Evolutionary conservation across 1,140 invertebrate species (phyloP).

Genomic region (Maniola jurtina): DNA sequence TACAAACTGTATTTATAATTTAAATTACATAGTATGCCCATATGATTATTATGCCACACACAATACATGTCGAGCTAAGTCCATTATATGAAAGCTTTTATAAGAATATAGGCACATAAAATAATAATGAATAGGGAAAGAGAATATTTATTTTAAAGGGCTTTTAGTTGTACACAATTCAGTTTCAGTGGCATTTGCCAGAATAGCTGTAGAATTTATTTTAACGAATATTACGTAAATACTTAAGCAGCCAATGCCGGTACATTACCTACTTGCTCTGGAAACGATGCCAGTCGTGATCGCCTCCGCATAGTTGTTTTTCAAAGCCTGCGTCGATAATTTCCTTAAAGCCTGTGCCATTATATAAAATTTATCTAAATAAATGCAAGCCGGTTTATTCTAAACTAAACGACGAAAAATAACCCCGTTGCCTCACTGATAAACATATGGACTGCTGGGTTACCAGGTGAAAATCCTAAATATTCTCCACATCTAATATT

Average conservation of each 20-base stretch:
- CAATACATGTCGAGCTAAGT: too few relatives aligned
- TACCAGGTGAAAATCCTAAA: background rate
- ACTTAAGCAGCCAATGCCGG: conserved; percentile 40
- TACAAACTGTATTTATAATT: too few relatives aligned
- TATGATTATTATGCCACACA: too few relatives aligned
- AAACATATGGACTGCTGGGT: background rate
- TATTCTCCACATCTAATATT: background rate
- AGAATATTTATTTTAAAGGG: background rate
- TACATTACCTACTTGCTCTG: conserved; percentile 60
- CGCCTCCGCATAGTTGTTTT: conserved; percentile 59
- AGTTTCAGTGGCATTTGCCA: background rate
- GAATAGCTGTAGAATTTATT: conserved; percentile 1
- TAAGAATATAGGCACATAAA: too few relatives aligned
- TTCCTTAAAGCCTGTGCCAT: conserved; percentile 55
- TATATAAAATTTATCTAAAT: background rate
- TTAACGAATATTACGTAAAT: conserved; percentile 55
- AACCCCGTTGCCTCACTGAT: too few relatives aligned
- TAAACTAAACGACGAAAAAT: background rate
- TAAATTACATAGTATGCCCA: too few relatives aligned
- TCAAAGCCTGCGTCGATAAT: conserved; percentile 57
- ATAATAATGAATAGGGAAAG: too few relatives aligned
- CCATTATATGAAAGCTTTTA: too few relatives aligned
- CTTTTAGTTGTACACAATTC: background rate
- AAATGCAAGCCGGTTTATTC: too few relatives aligned
- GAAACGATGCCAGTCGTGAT: conserved; percentile 41